Percentiles rank a stretch among this genome's conserved stretches.
Evolutionary conservation across 1,140 invertebrate genomes (phyloP).

Genomic region (Cyphomyrmex costatus): DNA sequence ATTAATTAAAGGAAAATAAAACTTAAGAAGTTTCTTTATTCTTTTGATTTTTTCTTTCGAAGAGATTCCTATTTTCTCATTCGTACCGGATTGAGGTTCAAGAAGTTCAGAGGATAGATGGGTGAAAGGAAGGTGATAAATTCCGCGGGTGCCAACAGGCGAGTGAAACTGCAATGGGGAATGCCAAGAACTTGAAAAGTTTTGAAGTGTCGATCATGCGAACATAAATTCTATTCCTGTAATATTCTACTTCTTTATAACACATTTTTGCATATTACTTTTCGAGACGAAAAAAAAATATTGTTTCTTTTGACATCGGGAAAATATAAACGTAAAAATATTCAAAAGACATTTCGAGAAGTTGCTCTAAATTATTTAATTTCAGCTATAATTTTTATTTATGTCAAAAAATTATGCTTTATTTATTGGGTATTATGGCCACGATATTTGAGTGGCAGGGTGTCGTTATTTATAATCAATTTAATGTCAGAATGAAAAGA

Average conservation of each 20-base stretch:
- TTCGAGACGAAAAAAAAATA: not conserved
- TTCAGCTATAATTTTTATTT: not conserved
- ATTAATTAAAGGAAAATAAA: slow-evolving; percentile 17
- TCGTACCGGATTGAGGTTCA: slow-evolving; percentile 17
- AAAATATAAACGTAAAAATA: not conserved
- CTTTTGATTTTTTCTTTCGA: not conserved
- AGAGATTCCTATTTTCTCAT: slow-evolving; percentile 29
- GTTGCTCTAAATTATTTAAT: not conserved
- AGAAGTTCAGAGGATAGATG: slow-evolving; percentile 1
- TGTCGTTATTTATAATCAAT: not conserved
- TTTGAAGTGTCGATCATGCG: slow-evolving; percentile 27
- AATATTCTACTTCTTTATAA: slow-evolving; percentile 30
- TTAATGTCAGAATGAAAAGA: not conserved
- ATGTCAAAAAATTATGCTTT: not conserved
- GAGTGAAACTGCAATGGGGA: slow-evolving; percentile 3
- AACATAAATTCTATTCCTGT: slow-evolving; percentile 33
- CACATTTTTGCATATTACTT: not conserved
- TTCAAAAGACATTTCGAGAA: not conserved
- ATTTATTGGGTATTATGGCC: not conserved
- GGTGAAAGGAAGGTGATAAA: slow-evolving; percentile 45
- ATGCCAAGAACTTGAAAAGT: slow-evolving; percentile 10
- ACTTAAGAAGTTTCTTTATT: not conserved
- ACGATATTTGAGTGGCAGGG: not conserved
- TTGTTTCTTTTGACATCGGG: not conserved
- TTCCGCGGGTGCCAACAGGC: slow-evolving; percentile 25